phyloP scores from a whole-genome alignment of 2,797 vertebrate genomes.

The Premnoplex brunnescens region DNA sequence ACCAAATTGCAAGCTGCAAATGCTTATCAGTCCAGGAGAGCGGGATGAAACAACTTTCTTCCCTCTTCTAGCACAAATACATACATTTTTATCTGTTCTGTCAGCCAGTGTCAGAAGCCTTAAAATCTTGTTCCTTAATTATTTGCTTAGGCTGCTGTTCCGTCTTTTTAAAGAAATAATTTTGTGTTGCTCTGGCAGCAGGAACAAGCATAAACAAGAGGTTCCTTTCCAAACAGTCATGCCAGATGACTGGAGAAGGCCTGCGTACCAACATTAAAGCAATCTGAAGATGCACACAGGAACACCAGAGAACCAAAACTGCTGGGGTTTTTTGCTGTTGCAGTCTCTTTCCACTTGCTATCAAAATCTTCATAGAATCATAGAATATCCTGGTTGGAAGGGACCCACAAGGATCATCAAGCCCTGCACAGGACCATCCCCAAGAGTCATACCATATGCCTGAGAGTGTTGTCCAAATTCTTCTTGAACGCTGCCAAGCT shows the following conservation, averaged over 20 bases:
- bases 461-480: rapidly evolving
- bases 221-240: not conserved
- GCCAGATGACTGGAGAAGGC: not conserved
- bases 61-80: not conserved
- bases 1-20: not conserved
- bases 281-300: not conserved
- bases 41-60: not conserved
- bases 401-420: not conserved
- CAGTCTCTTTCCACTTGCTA: not conserved
- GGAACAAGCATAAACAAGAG: not conserved
- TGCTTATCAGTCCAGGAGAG: not conserved
- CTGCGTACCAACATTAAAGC: not conserved
- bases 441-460: not conserved
- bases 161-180: not conserved
- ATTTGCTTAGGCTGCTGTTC: not conserved
- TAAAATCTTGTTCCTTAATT: not conserved
- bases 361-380: not conserved
- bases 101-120: not conserved
- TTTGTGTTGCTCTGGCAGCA: not conserved
- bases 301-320: not conserved
- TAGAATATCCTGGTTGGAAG: not conserved
- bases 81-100: not conserved
- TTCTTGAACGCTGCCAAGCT: not conserved
- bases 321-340: not conserved
- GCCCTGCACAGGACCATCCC: not conserved